These are phyloP conservation scores for Amblyjoppa proteus DNA, from an alignment of 2,888 invertebrate species.

Conservation along the genomic window DNA sequence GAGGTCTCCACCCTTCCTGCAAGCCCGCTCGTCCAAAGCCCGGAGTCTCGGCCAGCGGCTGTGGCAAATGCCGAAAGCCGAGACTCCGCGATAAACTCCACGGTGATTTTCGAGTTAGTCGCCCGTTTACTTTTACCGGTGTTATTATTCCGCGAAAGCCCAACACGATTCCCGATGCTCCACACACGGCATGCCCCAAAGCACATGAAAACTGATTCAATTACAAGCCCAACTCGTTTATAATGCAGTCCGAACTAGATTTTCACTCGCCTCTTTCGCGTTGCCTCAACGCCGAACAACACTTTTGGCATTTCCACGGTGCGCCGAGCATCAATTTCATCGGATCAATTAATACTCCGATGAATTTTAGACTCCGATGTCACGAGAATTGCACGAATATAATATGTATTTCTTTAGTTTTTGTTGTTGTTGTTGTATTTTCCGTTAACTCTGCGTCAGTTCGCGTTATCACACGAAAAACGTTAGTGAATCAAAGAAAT, in stretches of 20 bases:
- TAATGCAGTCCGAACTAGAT: not conserved
- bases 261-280: not conserved
- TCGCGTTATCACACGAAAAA: not conserved
- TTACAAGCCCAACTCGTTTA: not conserved
- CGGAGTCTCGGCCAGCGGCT: slow-evolving; percentile 7
- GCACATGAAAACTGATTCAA: not conserved
- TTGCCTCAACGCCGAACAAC: not conserved
- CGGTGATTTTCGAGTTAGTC: slow-evolving; percentile 41
- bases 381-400: not conserved
- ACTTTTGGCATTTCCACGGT: not conserved
- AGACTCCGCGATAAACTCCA: slow-evolving; percentile 50
- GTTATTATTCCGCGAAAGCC: slow-evolving; percentile 21
- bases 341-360: not conserved
- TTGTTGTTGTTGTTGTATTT: not conserved
- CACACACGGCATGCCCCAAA: not conserved
- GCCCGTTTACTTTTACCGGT: slow-evolving; percentile 15
- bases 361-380: not conserved
- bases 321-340: not conserved
- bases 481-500: not conserved
- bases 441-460: not conserved
- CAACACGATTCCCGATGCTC: not conserved
- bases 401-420: not conserved
- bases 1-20: slow-evolving; percentile 1
- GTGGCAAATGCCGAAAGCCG: slow-evolving; percentile 32
- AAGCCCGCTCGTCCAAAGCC: slow-evolving; percentile 1